Evolutionary conservation across 2,113 vertebrate species (phyloP), one percentile per base, ranked within the genome.

Genomic region (Serinus canaria): DNA sequence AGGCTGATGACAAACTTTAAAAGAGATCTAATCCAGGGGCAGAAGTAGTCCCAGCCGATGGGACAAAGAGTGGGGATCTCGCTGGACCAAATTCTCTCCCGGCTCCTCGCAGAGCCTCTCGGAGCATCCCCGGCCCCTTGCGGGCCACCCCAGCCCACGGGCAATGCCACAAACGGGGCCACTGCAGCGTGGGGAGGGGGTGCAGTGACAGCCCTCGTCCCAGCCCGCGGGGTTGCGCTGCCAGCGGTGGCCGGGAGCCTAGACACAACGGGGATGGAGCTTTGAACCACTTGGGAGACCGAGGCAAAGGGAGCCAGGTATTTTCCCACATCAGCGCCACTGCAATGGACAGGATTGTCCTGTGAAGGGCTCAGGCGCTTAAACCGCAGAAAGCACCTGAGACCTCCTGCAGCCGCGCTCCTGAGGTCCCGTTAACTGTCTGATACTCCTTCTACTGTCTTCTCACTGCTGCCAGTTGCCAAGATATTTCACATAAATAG

Each of bases 401-500:
- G 75, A 58, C 6, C 56, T 56, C 55, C 84, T 0, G 77, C 72
- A 20, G 39, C 4, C 33, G 15, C 67, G 2, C 13, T 80, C 63
- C 73, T 49, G 3, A 75, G 55, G 59, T 81, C 90, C 83, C 69
- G 31, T 13, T 37, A 30, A 46, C 74, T 70, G 80, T 76, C 87
- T 83, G 84, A 14, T 80, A 66, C 69, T 68, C 72, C 82, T 80
- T 88, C 92, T 31, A 41, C 90, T n/a, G 49, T 37, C 86, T 95
- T 92, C 90, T 85, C 72, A 2, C 68, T 46, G 80, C 72, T 88
- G 94, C 33, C 79, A 85, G 73, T 95, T 96, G 95, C 94, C 96
- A 96, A 96, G 92, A 73, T 77, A 91, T 93, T 82, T 70, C 94
- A 95, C 92, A 96, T 74, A 96, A 96, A 96, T 96, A 96, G 95